Conservation (phyloP, 2,888 invertebrate genomes). For the Lamellibrachia columna region DNA sequence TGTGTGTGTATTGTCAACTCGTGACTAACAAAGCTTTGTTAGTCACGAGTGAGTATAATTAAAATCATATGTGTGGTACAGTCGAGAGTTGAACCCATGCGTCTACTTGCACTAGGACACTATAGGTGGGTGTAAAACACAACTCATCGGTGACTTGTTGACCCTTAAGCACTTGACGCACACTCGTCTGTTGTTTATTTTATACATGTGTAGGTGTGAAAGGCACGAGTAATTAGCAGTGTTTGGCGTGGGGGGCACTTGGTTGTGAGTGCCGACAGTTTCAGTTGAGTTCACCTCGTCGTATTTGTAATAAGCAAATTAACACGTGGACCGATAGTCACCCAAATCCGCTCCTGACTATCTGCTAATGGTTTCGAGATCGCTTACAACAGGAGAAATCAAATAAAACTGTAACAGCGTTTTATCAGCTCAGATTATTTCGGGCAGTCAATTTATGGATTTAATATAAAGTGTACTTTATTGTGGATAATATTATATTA, state of each 20-base stretch:
- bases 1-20: too few relatives aligned
- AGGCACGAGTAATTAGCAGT: background rate
- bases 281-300: background rate
- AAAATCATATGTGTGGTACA: background rate
- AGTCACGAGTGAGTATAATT: too few relatives aligned
- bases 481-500: background rate
- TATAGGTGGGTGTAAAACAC: background rate
- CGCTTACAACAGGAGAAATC: background rate
- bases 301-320: background rate
- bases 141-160: too few relatives aligned
- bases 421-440: background rate
- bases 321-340: background rate
- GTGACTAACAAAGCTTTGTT: too few relatives aligned
- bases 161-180: too few relatives aligned
- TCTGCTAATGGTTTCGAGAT: background rate
- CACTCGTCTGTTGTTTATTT: too few relatives aligned
- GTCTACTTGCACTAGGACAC: background rate
- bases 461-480: background rate
- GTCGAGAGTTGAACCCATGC: background rate
- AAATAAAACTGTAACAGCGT: background rate
- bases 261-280: background rate
- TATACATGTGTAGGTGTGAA: background rate
- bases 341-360: background rate
- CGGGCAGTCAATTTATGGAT: background rate
- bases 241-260: background rate